Percentiles rank a stretch among this genome's conserved stretches.
These are phyloP conservation scores for Neoascia interrupta DNA, from an alignment of 2,888 invertebrate genomes.

Conservation along the genomic window DNA sequence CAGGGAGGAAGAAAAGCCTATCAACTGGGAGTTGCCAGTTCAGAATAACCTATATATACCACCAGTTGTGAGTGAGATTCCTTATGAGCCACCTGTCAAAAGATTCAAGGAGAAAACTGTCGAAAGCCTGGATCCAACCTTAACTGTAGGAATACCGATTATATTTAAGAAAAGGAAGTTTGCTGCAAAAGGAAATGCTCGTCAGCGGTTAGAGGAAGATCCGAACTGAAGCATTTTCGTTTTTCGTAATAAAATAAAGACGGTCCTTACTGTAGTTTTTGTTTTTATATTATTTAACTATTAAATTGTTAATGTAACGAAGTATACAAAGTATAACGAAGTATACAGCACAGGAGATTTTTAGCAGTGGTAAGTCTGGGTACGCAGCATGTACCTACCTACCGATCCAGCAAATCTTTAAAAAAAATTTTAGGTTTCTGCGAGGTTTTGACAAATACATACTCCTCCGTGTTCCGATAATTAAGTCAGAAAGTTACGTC, in stretches of 20 bases:
- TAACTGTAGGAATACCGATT: conserved; percentile 70
- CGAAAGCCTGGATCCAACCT: conserved; percentile 71
- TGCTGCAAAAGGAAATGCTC: conserved; percentile 76
- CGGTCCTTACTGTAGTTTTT: too few relatives aligned
- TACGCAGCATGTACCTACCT: too few relatives aligned
- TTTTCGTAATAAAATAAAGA: too few relatives aligned
- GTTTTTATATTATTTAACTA: background rate
- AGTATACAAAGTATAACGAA: too few relatives aligned
- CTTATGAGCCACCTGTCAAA: conserved; percentile 76
- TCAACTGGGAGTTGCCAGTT: conserved; percentile 87
- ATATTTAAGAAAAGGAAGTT: conserved; percentile 79
- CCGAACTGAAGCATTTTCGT: conserved; percentile 5
- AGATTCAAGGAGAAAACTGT: conserved; percentile 79
- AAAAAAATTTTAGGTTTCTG: too few relatives aligned
- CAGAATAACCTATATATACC: conserved; percentile 75
- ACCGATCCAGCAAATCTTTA: too few relatives aligned
- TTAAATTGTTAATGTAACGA: too few relatives aligned
- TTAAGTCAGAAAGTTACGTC: too few relatives aligned
- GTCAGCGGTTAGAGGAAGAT: conserved; percentile 76
- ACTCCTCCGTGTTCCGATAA: too few relatives aligned
- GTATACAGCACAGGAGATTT: too few relatives aligned
- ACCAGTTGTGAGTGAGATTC: conserved; percentile 73
- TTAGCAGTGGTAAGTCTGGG: too few relatives aligned
- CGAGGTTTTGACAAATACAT: too few relatives aligned
- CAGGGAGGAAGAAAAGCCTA: conserved; percentile 80